phyloP scores from a whole-genome alignment of 2,888 invertebrate genomes.

The Chaitophorus viminalis region DNA sequence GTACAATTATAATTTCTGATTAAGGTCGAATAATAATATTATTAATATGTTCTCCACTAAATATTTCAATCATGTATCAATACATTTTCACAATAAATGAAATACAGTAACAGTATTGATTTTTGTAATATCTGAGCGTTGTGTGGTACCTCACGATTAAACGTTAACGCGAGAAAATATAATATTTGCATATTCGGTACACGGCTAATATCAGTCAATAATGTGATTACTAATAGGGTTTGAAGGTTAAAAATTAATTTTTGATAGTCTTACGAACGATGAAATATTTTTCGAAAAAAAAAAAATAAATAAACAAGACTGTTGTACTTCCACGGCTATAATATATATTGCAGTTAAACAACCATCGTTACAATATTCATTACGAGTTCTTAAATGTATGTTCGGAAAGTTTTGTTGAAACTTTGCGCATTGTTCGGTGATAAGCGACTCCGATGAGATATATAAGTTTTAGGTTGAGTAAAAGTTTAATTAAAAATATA shows the following conservation, averaged over 20 bases:
- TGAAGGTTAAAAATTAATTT: not conserved
- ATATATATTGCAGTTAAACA: not conserved
- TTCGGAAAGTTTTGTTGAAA: constrained; percentile 28
- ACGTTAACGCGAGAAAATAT: not conserved
- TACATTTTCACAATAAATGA: not conserved
- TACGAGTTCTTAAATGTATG: constrained; percentile 31
- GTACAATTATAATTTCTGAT: constrained; percentile 36
- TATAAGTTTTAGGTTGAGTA: constrained; percentile 20
- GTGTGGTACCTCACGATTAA: not conserved
- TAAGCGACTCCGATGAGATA: constrained; percentile 26
- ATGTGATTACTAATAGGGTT: not conserved
- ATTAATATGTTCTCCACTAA: constrained; percentile 4
- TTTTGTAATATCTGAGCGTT: not conserved
- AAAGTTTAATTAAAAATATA: constrained; percentile 54
- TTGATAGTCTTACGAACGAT: not conserved
- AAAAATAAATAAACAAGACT: not conserved
- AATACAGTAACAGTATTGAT: not conserved
- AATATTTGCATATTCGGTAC: not conserved
- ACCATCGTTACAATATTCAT: constrained; percentile 19
- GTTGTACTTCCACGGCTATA: not conserved
- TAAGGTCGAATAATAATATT: constrained; percentile 29
- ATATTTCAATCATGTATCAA: not conserved
- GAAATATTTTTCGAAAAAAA: not conserved
- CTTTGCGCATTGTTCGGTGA: not conserved
- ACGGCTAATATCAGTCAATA: not conserved